Conservation (phyloP, 2,888 invertebrate genomes). For the Drymonia ruficornis region DNA sequence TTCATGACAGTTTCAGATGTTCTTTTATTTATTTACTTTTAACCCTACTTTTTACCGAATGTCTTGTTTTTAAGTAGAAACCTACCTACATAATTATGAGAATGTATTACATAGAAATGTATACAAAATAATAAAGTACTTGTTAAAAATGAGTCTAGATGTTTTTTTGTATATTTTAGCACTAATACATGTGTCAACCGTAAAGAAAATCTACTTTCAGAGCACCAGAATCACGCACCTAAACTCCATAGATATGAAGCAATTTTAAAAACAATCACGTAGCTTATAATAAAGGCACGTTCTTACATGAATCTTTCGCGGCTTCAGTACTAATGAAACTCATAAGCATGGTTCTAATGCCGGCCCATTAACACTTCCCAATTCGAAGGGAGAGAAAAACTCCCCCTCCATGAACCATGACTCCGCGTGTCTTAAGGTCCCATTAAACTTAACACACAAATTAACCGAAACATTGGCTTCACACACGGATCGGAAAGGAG, state of each 20-base stretch:
- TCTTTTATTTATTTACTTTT: conserved; percentile 39
- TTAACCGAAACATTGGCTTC: conserved; percentile 57
- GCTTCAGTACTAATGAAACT: conserved; percentile 77
- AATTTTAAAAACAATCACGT: conserved; percentile 78
- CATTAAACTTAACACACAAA: conserved; percentile 72
- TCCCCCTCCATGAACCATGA: conserved; percentile 53
- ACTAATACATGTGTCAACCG: not conserved
- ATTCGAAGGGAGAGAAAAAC: conserved; percentile 69
- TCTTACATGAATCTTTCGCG: conserved; percentile 76
- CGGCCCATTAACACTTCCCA: conserved; percentile 73
- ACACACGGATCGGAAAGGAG: conserved; percentile 30
- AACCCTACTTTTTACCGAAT: conserved; percentile 1
- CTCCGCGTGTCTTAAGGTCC: conserved; percentile 56
- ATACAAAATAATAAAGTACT: no score
- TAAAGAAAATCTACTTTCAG: not conserved
- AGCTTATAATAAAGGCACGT: conserved; percentile 77
- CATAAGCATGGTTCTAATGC: conserved; percentile 78
- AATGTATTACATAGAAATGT: no score
- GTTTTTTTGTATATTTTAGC: no score
- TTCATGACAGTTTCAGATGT: conserved; percentile 52
- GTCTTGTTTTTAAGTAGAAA: not conserved
- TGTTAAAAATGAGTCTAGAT: no score
- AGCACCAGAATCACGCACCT: conserved; percentile 7
- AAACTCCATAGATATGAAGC: conserved; percentile 50
- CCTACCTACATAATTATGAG: no score